Evolutionary conservation across 2,888 invertebrate genomes (phyloP).

Genomic region (Rhingia rostrata): DNA sequence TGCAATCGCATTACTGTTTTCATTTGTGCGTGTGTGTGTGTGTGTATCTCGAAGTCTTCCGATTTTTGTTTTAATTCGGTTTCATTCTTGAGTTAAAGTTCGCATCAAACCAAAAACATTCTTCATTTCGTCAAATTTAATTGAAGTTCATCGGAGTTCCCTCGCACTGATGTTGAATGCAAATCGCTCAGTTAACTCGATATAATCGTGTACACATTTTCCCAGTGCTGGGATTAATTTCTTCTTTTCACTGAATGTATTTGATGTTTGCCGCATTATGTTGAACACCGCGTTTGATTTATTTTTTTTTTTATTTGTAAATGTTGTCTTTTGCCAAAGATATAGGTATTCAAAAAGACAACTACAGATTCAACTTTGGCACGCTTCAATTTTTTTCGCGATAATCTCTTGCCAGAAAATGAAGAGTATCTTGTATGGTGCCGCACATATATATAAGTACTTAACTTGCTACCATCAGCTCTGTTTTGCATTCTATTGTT

Average conservation of each 20-base stretch:
- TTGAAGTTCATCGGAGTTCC: slow-evolving; percentile 39
- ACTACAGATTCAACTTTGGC: slow-evolving; percentile 21
- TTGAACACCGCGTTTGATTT: slow-evolving; percentile 11
- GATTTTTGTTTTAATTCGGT: neutral
- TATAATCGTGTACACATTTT: neutral
- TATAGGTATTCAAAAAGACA: neutral
- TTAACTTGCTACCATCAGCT: slow-evolving; percentile 15
- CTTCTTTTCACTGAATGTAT: slow-evolving; percentile 28
- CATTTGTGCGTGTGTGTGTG: too few species aligned
- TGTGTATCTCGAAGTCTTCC: neutral
- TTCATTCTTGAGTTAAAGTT: slow-evolving; percentile 10
- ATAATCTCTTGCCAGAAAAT: slow-evolving; percentile 34
- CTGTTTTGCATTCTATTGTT: slow-evolving; percentile 42
- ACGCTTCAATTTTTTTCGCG: slow-evolving; percentile 41
- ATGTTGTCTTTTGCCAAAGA: slow-evolving; percentile 35
- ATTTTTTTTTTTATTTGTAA: slow-evolving; percentile 9
- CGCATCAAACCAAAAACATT: slow-evolving; percentile 19
- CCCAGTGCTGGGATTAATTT: slow-evolving; percentile 11
- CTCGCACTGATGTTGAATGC: slow-evolving; percentile 26
- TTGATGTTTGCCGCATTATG: slow-evolving; percentile 43
- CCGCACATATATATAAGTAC: slow-evolving; percentile 2
- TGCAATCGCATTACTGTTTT: neutral
- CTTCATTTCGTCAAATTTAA: slow-evolving; percentile 52
- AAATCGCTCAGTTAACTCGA: slow-evolving; percentile 29
- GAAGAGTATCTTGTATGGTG: slow-evolving; percentile 4